A percentile compares a stretch with the other conserved stretches of the same genome.
Conservation (phyloP, 1,140 invertebrate genomes). For the Drosophila varians region DNA sequence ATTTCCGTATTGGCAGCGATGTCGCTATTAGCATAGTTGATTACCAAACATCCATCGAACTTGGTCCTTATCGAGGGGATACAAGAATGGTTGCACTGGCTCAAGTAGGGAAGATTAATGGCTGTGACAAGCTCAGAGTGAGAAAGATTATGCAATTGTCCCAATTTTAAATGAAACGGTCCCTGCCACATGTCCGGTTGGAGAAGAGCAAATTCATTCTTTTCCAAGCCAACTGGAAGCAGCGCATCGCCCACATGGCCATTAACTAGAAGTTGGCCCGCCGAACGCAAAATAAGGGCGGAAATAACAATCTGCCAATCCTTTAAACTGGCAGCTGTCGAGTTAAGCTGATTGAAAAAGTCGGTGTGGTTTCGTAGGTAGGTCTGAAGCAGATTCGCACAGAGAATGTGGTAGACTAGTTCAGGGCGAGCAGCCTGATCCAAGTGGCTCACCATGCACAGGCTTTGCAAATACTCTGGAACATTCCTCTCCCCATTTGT, state of each 20-base stretch:
- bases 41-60: constrained; percentile 51
- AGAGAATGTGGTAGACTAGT: constrained; percentile 51
- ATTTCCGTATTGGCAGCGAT: constrained; percentile 54
- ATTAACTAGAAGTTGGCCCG: constrained; percentile 62
- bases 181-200: constrained; percentile 48
- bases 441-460: constrained; percentile 61
- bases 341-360: constrained; percentile 40
- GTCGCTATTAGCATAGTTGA: constrained; percentile 25
- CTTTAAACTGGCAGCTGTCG: background rate
- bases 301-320: constrained; percentile 55
- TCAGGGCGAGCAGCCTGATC: constrained; percentile 27
- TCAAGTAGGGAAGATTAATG: constrained; percentile 71
- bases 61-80: constrained; percentile 37
- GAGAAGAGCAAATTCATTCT: constrained; percentile 42
- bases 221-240: constrained; percentile 4
- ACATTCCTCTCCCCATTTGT: background rate
- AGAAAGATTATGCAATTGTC: constrained; percentile 52
- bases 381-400: constrained; percentile 56
- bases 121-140: constrained; percentile 27
- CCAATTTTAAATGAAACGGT: constrained; percentile 42
- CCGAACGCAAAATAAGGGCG: constrained; percentile 57
- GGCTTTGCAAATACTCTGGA: constrained; percentile 32
- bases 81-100: constrained; percentile 71
- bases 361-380: constrained; percentile 54
- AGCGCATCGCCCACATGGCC: constrained; percentile 57